Conservation (phyloP, 2,888 invertebrate species). For the Aporophyla lueneburgensis region DNA sequence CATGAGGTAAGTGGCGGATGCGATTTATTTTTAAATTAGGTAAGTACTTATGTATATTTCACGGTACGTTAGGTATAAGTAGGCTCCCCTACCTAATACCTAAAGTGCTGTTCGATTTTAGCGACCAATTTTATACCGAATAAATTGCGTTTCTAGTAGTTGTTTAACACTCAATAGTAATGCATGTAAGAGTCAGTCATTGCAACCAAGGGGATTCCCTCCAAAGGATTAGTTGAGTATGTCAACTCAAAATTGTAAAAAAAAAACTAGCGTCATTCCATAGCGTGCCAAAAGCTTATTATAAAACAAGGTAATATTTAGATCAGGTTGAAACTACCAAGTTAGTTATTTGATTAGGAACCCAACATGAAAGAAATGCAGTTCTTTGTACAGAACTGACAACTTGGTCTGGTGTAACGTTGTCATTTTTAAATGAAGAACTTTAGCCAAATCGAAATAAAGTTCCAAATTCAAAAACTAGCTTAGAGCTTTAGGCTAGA, state of each 20-base stretch:
- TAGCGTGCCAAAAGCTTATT: not conserved
- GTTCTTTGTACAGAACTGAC: too few relatives aligned
- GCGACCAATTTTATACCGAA: not conserved
- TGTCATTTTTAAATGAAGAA: too few relatives aligned
- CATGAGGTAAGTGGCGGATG: slow-evolving; percentile 5
- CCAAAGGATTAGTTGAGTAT: not conserved
- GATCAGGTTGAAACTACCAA: too few relatives aligned
- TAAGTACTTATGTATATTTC: not conserved
- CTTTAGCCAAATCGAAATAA: too few relatives aligned
- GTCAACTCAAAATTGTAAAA: not conserved
- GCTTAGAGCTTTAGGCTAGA: too few relatives aligned
- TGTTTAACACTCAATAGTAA: not conserved
- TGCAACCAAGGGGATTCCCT: not conserved
- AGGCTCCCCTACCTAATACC: not conserved
- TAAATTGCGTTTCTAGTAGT: not conserved
- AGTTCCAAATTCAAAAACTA: too few relatives aligned
- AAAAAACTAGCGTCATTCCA: not conserved
- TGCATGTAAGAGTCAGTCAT: not conserved
- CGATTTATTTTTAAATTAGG: slow-evolving; percentile 13
- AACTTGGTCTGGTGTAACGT: too few relatives aligned
- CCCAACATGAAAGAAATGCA: too few relatives aligned
- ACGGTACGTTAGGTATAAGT: not conserved
- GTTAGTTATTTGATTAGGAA: too few relatives aligned
- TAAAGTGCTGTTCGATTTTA: not conserved
- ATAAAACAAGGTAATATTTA: too few relatives aligned